A percentile compares a stretch with the other conserved stretches of the same genome.
phyloP scores from a whole-genome alignment of 1,140 invertebrate genomes.

The Apis mellifera region DNA sequence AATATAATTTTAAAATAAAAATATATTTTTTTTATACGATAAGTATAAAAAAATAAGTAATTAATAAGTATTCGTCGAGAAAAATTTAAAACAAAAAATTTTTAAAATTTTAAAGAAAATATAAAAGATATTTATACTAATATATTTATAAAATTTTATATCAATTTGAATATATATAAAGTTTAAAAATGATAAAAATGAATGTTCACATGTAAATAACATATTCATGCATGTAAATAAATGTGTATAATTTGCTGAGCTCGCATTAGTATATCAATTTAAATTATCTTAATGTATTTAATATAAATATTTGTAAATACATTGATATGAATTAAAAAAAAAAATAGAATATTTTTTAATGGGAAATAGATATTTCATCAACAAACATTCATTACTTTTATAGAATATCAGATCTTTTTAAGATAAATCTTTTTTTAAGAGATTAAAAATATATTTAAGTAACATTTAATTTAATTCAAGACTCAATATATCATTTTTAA shows the following conservation, averaged over 20 bases:
- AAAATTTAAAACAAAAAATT: not conserved
- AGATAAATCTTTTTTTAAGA: not conserved
- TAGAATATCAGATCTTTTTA: not conserved
- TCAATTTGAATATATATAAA: not conserved
- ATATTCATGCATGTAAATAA: not conserved
- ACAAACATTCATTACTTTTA: not conserved
- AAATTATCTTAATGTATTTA: not conserved
- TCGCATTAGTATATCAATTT: slow-evolving; percentile 3
- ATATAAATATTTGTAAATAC: not conserved
- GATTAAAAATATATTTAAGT: not conserved
- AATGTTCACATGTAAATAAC: not conserved
- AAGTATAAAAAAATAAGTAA: too few species aligned
- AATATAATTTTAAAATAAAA: too few species aligned
- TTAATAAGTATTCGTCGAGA: too few species aligned
- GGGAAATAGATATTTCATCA: not conserved
- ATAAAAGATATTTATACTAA: too few species aligned
- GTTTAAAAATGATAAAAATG: not conserved
- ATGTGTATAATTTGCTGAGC: not conserved
- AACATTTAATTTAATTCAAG: too few species aligned
- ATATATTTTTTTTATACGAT: not conserved
- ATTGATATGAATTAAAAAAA: not conserved
- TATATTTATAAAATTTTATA: not conserved
- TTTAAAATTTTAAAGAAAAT: not conserved
- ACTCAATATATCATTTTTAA: not conserved
- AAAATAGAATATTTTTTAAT: not conserved